Percentiles rank a stretch among this genome's conserved stretches.
Conservation (phyloP, 2,113 vertebrate species). For the Tor tambroides region DNA sequence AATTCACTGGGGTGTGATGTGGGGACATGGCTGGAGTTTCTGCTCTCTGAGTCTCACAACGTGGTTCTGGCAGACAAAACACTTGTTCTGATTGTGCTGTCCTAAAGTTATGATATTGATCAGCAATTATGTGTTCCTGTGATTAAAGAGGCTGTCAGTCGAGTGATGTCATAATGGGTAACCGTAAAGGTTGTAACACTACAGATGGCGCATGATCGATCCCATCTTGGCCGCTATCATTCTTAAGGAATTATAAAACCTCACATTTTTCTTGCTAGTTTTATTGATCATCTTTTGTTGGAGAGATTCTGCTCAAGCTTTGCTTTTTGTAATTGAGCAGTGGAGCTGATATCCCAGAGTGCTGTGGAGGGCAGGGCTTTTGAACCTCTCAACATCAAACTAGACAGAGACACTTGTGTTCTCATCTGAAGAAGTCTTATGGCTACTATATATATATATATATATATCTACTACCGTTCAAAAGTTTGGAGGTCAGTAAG, state of each 20-base stretch:
- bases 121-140: slow-evolving; percentile 38
- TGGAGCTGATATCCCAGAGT: neutral
- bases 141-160: slow-evolving; percentile 40
- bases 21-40: neutral
- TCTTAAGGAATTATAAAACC: slow-evolving; percentile 20
- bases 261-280: slow-evolving; percentile 46
- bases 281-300: neutral
- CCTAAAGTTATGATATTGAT: slow-evolving; percentile 33
- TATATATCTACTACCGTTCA: neutral
- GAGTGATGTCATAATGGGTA: slow-evolving; percentile 45
- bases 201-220: slow-evolving; percentile 30
- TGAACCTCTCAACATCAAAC: neutral
- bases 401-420: neutral
- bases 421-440: neutral
- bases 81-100: neutral
- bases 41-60: neutral
- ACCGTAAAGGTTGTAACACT: slow-evolving; percentile 43
- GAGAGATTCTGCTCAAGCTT: neutral
- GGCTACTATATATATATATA: neutral
- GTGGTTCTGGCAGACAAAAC: neutral
- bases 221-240: neutral
- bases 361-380: neutral
- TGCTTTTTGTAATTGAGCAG: neutral
- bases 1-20: neutral
- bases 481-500: neutral